Evolutionary conservation across 2,888 invertebrate genomes (phyloP).

Genomic region (Oithona nana): DNA sequence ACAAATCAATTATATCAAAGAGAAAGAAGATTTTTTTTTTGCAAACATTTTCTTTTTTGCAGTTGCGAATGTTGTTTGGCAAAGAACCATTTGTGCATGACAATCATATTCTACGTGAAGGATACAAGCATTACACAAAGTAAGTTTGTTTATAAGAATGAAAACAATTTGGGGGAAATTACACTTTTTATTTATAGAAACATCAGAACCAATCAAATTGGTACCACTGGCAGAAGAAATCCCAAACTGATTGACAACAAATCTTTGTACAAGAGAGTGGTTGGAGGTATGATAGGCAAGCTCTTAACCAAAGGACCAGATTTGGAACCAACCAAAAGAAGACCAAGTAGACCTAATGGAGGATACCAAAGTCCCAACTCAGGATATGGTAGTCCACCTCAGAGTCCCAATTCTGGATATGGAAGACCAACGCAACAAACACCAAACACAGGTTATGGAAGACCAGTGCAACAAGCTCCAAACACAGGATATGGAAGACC

Average conservation of each 20-base stretch:
- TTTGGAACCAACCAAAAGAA: background rate
- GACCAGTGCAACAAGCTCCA: too few species aligned
- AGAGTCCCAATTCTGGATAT: too few species aligned
- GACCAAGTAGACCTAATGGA: background rate
- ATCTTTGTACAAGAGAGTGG: constrained; percentile 1
- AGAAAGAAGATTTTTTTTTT: background rate
- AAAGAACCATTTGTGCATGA: constrained; percentile 10
- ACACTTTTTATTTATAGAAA: background rate
- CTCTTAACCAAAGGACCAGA: background rate
- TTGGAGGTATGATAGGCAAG: background rate
- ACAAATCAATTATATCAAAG: background rate
- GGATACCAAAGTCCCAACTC: too few species aligned
- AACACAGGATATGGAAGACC: background rate
- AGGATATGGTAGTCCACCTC: too few species aligned
- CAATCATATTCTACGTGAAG: constrained; percentile 13
- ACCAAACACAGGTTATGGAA: too few species aligned
- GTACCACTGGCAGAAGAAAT: background rate
- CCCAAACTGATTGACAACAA: constrained; percentile 9
- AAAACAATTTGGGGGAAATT: background rate
- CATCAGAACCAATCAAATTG: constrained; percentile 6
- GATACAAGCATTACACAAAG: constrained; percentile 15
- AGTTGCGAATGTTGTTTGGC: constrained; percentile 6
- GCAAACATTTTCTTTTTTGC: background rate
- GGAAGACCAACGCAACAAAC: background rate
- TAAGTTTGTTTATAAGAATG: constrained; percentile 4